phyloP scores from a whole-genome alignment of 2,113 vertebrate genomes.

The Pluvialis apricaria region DNA sequence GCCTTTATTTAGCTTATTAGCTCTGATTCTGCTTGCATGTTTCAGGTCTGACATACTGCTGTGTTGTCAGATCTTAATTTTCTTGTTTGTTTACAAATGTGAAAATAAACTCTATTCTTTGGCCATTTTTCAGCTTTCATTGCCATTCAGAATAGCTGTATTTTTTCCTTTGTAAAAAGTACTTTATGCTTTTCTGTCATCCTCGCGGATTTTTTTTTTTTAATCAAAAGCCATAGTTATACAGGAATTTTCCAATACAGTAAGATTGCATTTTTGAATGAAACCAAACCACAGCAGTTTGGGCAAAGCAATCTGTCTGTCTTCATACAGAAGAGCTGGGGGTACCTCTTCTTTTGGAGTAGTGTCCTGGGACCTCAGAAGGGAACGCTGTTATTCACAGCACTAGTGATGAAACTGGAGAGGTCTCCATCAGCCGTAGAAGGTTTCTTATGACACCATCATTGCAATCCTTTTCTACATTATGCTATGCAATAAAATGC shows the following conservation, averaged over 20 bases:
- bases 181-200: not conserved
- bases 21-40: not conserved
- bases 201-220: not conserved
- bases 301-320: not conserved
- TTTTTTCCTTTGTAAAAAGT: not conserved
- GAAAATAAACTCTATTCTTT: not conserved
- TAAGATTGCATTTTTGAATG: not conserved
- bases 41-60: not conserved
- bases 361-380: not conserved
- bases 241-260: not conserved
- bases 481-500: not conserved
- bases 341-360: not conserved
- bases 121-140: not conserved
- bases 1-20: not conserved
- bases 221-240: not conserved
- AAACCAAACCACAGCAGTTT: not conserved
- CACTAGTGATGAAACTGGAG: not conserved
- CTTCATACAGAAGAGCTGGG: not conserved
- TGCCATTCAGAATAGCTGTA: not conserved
- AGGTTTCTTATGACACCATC: fast-evolving
- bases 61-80: not conserved
- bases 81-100: not conserved
- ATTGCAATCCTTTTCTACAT: not conserved
- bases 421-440: not conserved
- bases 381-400: not conserved